A percentile compares a stretch with the other conserved stretches of the same genome.
Conservation (phyloP, 2,888 invertebrate genomes). For the Drosophila pseudotalamancana region DNA sequence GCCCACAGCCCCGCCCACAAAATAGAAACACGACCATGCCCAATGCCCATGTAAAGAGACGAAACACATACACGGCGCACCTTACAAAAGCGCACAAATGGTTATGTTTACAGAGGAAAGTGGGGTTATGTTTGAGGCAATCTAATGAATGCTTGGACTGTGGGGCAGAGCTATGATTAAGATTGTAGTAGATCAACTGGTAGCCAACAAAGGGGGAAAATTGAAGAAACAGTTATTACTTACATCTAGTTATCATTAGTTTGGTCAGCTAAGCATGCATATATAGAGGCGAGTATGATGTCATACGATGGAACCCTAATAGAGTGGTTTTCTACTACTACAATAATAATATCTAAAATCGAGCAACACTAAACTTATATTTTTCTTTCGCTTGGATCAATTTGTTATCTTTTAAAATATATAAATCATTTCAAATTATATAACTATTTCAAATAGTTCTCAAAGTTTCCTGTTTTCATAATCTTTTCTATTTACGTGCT, state of each 20-base stretch:
- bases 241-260: conserved; percentile 18
- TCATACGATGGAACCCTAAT: not conserved
- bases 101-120: conserved; percentile 1
- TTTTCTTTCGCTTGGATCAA: not conserved
- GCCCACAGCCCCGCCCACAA: conserved; percentile 3
- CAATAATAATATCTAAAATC: not conserved
- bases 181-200: conserved; percentile 14
- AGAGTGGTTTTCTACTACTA: too few species aligned
- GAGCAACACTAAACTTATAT: not conserved
- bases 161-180: conserved; percentile 15
- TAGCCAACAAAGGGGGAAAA: conserved; percentile 5
- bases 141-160: conserved; percentile 21
- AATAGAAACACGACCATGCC: conserved; percentile 13
- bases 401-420: not conserved
- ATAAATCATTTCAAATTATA: not conserved
- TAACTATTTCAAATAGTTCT: not conserved
- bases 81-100: conserved; percentile 43
- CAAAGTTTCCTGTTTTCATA: not conserved
- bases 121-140: not conserved
- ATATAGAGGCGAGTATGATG: not conserved
- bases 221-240: conserved; percentile 20
- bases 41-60: conserved; percentile 25
- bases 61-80: conserved; percentile 29
- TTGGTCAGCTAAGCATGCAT: conserved; percentile 1
- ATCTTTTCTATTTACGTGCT: conserved; percentile 3